These are phyloP conservation scores for Coreoperca whiteheadi DNA, from an alignment of 2,113 vertebrate species.

Conservation along the genomic window DNA sequence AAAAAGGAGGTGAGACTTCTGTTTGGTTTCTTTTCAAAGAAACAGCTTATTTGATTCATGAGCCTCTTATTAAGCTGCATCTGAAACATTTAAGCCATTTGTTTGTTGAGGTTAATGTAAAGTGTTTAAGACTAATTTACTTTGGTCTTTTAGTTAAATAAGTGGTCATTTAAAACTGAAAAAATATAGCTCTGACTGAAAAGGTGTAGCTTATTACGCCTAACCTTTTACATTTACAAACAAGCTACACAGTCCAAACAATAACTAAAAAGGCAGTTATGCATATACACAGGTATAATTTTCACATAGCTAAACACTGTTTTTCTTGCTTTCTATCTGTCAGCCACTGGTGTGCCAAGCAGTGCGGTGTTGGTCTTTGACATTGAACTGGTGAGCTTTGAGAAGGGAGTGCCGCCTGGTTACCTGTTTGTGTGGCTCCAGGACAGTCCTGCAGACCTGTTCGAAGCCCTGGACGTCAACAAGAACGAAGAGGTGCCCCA, in stretches of 20 bases:
- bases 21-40: not conserved
- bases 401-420: constrained; percentile 92
- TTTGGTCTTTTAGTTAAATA: not conserved
- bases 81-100: not conserved
- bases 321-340: not conserved
- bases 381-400: constrained; percentile 89
- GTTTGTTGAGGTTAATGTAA: not conserved
- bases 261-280: not conserved
- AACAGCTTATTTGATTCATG: not conserved
- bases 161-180: not conserved
- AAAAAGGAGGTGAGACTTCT: constrained; percentile 89
- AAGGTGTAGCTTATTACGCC: no score
- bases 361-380: constrained; percentile 95
- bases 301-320: not conserved
- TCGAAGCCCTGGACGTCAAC: constrained; percentile 89
- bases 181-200: no score
- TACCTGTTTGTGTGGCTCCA: constrained; percentile 95
- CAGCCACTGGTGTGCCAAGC: constrained; percentile 92
- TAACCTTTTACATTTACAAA: no score
- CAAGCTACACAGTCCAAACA: no score
- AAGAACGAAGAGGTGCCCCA: constrained; percentile 87
- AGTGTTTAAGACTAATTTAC: no score
- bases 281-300: not conserved
- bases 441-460: constrained; percentile 87
- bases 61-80: not conserved